phyloP scores from a whole-genome alignment of 2,113 vertebrate species.

The Crotalus helleri region DNA sequence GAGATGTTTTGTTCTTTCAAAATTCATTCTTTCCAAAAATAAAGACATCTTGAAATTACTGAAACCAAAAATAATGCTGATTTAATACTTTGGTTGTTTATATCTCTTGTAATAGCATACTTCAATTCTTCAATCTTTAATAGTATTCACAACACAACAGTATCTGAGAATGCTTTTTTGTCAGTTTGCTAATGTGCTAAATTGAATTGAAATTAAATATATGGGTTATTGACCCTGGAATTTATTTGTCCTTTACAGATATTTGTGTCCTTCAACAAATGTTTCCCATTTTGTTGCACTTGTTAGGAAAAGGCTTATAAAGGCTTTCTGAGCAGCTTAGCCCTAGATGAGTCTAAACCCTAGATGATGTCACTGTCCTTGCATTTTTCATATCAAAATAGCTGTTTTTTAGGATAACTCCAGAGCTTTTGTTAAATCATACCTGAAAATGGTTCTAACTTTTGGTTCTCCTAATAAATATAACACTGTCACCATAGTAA shows the following conservation, averaged over 20 bases:
- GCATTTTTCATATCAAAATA: not conserved
- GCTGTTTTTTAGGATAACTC: not conserved
- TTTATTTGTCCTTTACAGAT: not conserved
- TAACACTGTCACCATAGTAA: not conserved
- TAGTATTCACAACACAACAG: not conserved
- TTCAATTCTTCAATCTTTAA: slow-evolving; percentile 12
- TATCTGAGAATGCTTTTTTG: not conserved
- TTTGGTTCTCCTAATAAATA: not conserved
- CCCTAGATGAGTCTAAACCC: too few relatives aligned
- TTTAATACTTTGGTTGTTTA: not conserved
- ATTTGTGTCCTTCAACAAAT: slow-evolving; percentile 6
- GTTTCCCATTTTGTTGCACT: not conserved
- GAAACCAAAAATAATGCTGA: slow-evolving; percentile 9
- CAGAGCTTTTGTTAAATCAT: not conserved
- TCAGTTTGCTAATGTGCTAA: slow-evolving; percentile 1
- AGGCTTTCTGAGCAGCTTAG: not conserved
- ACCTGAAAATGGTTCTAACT: not conserved
- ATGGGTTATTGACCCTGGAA: slow-evolving; percentile 8
- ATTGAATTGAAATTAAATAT: not conserved
- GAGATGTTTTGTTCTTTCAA: not conserved
- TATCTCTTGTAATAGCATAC: not conserved
- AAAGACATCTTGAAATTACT: not conserved
- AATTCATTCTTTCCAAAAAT: not conserved
- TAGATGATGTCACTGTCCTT: too few relatives aligned
- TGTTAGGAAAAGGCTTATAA: not conserved